Percentiles rank a stretch among this genome's conserved stretches.
Conservation (phyloP, 2,888 invertebrate species). For the Prenolepis imparis region DNA sequence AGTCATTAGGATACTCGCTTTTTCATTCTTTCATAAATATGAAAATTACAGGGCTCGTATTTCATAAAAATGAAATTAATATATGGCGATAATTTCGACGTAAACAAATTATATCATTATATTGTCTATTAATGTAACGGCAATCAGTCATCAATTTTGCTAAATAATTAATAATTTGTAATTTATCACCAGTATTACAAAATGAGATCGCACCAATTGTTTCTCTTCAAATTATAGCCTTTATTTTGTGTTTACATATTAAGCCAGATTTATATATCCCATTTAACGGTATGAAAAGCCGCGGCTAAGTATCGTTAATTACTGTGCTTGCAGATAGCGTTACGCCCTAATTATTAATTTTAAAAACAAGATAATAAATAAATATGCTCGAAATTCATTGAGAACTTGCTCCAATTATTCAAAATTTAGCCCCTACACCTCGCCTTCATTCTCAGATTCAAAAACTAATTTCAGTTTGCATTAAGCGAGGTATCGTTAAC, state of each 20-base stretch:
- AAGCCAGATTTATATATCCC: neutral
- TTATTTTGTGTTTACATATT: neutral
- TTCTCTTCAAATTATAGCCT: neutral
- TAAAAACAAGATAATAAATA: neutral
- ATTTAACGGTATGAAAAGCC: neutral
- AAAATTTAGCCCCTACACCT: neutral
- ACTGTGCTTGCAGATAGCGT: neutral
- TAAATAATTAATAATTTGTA: neutral
- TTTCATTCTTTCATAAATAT: neutral
- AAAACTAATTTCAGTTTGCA: slow-evolving; percentile 1
- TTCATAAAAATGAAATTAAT: neutral
- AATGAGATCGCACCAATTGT: neutral
- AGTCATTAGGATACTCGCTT: neutral
- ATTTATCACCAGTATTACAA: neutral
- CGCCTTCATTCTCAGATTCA: neutral
- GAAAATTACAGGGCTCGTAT: neutral
- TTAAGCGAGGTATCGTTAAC: neutral
- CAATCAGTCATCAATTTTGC: neutral
- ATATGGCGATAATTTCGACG: neutral
- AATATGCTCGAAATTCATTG: neutral
- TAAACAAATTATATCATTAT: neutral
- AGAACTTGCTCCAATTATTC: neutral
- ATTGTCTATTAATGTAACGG: neutral
- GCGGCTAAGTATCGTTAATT: neutral
- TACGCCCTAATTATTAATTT: slow-evolving; percentile 13